phyloP scores from a whole-genome alignment of 2,888 invertebrate species.

The Parascotia fuliginaria region DNA sequence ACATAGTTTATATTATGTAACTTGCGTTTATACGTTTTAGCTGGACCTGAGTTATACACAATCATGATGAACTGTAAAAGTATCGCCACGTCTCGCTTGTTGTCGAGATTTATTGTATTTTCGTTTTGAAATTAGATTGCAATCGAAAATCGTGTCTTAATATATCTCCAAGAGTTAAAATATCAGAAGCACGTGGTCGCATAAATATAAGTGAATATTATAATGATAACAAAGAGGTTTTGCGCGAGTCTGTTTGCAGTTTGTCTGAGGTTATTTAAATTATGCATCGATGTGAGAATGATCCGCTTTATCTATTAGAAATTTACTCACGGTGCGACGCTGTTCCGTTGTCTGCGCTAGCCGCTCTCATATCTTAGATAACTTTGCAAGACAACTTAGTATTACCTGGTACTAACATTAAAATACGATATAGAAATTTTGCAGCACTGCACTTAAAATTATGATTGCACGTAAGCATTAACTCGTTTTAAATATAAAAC shows the following conservation, averaged over 20 bases:
- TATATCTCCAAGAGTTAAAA: constrained; percentile 31
- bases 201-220: constrained; percentile 45
- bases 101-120: constrained; percentile 8
- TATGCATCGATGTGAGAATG: constrained; percentile 72
- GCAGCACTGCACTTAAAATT: constrained; percentile 14
- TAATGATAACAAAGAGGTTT: constrained; percentile 51
- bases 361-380: constrained; percentile 32
- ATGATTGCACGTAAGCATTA: constrained; percentile 13
- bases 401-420: constrained; percentile 19
- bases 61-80: constrained; percentile 5
- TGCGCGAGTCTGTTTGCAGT: constrained; percentile 58
- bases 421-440: constrained; percentile 17
- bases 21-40: constrained; percentile 29
- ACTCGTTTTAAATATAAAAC: constrained; percentile 22
- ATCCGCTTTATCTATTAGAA: constrained; percentile 74
- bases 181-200: constrained; percentile 64
- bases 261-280: constrained; percentile 59
- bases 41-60: constrained; percentile 6
- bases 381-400: constrained; percentile 19
- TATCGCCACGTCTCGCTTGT: neutral
- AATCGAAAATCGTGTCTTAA: constrained; percentile 33
- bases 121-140: constrained; percentile 4
- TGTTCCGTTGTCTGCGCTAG: constrained; percentile 59
- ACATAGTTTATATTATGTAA: constrained; percentile 39
- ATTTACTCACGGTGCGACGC: constrained; percentile 56